Conservation (phyloP, 2,113 vertebrate species). For the Todiramphus saurophagus region DNA sequence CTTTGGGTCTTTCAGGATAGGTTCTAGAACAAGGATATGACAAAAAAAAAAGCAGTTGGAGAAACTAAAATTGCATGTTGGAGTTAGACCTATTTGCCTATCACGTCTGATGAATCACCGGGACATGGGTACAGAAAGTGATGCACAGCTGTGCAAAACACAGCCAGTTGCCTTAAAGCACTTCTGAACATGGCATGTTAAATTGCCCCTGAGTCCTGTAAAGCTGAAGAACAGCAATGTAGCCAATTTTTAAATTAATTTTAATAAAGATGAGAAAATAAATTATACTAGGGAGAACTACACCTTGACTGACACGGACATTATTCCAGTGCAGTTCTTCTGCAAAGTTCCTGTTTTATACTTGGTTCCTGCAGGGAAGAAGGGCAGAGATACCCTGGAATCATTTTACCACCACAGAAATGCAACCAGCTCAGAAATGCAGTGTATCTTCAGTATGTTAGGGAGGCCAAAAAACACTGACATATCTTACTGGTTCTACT, state of each 20-base stretch:
- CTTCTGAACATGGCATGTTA: background rate
- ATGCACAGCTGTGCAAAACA: background rate
- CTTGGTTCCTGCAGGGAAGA: background rate
- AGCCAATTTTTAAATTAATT: background rate
- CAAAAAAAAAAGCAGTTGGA: background rate
- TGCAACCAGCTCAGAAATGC: background rate
- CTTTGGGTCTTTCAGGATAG: background rate
- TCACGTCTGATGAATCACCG: background rate
- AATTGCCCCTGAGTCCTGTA: background rate
- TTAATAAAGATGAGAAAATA: background rate
- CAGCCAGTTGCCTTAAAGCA: background rate
- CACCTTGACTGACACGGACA: background rate
- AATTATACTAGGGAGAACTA: background rate
- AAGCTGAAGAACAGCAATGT: background rate
- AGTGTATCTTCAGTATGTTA: background rate
- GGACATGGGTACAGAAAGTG: background rate
- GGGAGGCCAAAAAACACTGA: background rate
- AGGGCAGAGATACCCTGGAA: background rate
- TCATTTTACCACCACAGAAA: background rate
- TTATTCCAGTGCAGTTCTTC: background rate
- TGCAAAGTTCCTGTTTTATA: background rate
- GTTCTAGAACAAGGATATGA: background rate
- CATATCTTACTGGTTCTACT: background rate
- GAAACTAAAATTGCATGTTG: background rate
- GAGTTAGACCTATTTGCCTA: background rate